Percentiles rank a stretch among this genome's conserved stretches.
Conservation (phyloP, 1,140 invertebrate species). For the Spodoptera frugiperda region DNA sequence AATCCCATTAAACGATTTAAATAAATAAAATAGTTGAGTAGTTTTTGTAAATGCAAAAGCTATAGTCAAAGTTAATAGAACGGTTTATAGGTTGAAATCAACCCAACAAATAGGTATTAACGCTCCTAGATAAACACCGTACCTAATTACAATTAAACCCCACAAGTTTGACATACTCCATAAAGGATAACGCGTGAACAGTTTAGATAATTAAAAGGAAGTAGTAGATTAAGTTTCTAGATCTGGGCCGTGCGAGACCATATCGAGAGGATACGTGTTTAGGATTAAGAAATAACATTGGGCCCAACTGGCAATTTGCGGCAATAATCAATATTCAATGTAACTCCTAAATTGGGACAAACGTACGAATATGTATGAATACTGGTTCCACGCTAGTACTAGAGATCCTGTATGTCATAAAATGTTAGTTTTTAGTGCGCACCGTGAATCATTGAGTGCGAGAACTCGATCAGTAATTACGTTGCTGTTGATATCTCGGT, state of each 20-base stretch:
- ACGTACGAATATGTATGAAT: constrained; percentile 19
- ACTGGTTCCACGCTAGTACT: constrained; percentile 4
- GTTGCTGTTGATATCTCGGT: constrained; percentile 1
- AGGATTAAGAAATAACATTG: constrained; percentile 44
- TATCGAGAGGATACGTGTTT: constrained; percentile 32
- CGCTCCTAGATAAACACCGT: no score
- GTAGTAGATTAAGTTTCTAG: constrained; percentile 42
- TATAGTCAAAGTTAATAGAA: no score
- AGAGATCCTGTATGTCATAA: neutral
- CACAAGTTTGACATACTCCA: neutral
- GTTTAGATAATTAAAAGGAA: constrained; percentile 38
- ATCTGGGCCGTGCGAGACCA: constrained; percentile 26
- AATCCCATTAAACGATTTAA: no score
- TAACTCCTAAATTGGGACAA: constrained; percentile 4
- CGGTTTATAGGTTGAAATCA: no score
- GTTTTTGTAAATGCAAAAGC: no score
- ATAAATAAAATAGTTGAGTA: no score
- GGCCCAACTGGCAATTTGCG: constrained; percentile 33
- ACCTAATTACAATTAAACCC: no score
- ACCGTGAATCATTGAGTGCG: constrained; percentile 29
- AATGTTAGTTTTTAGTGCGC: neutral
- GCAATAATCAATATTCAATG: constrained; percentile 43
- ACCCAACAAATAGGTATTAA: no score
- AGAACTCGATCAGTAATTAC: constrained; percentile 26
- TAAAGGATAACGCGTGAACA: neutral